These are phyloP conservation scores for Rhabdophis nuchalis DNA, from an alignment of 2,797 vertebrate species.

Conservation along the genomic window DNA sequence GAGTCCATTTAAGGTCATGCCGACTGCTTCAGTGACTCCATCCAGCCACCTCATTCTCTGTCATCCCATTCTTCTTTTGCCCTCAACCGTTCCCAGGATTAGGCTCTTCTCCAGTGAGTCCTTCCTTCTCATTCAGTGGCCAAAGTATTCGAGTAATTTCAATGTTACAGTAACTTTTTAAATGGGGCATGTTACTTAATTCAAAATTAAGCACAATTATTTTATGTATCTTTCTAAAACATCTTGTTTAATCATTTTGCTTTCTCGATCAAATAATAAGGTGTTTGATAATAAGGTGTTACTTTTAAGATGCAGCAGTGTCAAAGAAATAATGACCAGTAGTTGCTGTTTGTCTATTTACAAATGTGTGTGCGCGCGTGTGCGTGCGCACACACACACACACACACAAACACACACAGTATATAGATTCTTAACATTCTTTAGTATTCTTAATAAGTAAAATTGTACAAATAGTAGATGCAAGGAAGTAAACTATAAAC, in stretches of 20 bases:
- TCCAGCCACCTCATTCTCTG: too few relatives aligned
- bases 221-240: not conserved
- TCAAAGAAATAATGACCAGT: not conserved
- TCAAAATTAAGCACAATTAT: constrained; percentile 4
- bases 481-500: constrained; percentile 11
- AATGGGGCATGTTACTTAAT: not conserved
- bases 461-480: not conserved
- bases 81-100: too few relatives aligned
- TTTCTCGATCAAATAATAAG: not conserved
- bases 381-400: not conserved
- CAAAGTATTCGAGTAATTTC: too few relatives aligned
- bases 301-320: not conserved
- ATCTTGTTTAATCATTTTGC: not conserved
- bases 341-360: not conserved
- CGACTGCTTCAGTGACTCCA: too few relatives aligned
- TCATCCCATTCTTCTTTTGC: too few relatives aligned
- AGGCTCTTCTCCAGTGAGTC: too few relatives aligned
- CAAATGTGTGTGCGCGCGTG: not conserved
- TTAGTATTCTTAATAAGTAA: not conserved
- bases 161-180: not conserved
- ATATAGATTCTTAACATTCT: not conserved
- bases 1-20: too few relatives aligned
- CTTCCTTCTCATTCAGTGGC: too few relatives aligned
- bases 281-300: not conserved
- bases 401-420: not conserved